Percentiles rank a stretch among this genome's conserved stretches.
phyloP scores from a whole-genome alignment of 2,888 invertebrate species.

The Himalopsyche tibetana region DNA sequence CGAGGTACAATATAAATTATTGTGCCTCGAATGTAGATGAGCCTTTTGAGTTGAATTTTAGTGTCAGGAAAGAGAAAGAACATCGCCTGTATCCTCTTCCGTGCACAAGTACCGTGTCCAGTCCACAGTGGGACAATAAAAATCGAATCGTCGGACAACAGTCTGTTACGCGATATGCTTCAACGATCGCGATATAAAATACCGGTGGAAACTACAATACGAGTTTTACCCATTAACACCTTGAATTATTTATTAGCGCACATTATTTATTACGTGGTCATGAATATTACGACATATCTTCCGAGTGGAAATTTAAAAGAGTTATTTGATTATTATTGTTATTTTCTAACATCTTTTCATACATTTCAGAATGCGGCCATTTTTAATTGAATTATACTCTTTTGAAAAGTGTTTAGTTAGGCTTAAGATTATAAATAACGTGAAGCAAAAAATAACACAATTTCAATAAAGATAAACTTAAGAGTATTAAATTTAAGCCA shows the following conservation, averaged over 20 bases:
- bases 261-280: background rate
- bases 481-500: too few species aligned
- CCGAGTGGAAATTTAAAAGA: background rate
- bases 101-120: background rate
- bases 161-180: conserved; percentile 29
- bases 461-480: too few species aligned
- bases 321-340: background rate
- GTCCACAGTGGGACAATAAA: conserved; percentile 22
- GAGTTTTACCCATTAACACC: conserved; percentile 34
- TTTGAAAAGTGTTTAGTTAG: too few species aligned
- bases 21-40: too few species aligned
- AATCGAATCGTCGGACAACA: conserved; percentile 28
- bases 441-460: too few species aligned
- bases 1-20: too few species aligned
- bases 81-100: background rate
- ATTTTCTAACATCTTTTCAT: too few species aligned
- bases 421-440: too few species aligned
- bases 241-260: conserved; percentile 1
- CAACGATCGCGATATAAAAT: conserved; percentile 34
- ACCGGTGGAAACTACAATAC: conserved; percentile 30
- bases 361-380: too few species aligned
- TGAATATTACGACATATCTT: background rate
- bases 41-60: background rate
- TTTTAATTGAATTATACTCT: too few species aligned
- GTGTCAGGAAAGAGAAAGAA: background rate